Base-by-base conservation (phyloP, 2,888 invertebrate genomes). In the Hypolimnas misippus region DNA sequence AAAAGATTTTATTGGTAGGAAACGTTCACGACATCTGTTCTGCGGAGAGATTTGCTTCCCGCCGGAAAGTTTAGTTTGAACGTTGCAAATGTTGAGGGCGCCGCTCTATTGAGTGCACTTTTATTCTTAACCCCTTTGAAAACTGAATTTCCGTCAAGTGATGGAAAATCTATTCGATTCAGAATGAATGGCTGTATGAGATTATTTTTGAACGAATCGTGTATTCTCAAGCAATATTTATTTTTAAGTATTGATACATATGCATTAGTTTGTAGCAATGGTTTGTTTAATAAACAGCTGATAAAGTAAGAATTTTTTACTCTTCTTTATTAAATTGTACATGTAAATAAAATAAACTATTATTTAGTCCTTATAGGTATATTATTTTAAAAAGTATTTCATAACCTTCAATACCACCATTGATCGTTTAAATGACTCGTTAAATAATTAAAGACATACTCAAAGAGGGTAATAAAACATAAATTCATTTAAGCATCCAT, bases 1-100 rank as follows among this genome's bases (percentile, higher is more conserved):
- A 85, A 88, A 88, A 84, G 84, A 84, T 86, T 87, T 86, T 86
- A 87, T 86, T 85, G 81, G 80, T 74, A 71, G 78, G 76, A 85
- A 84, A 83, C 75, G 80, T 79, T 77, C 76, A 80, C 79, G 80
- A 83, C 86, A 84, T 85, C 85, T 87, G 86, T 82, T 86, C 79
- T 76, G 77, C 66, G 76, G 79, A 10, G 71, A 76, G 82, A 83
- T 84, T 84, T 80, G 80, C 79, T 75, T 78, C 76, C 74, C 70
- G 69, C 72, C 70, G 72, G 74, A 78, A 83, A 86, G 77, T 84
- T 84, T 79, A 78, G 78, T 83, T 83, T 77, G 77, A 81, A 33
- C 61, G 57, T 57, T 19, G 50, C 65, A 62, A 66, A 54, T 58
- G 57, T 64, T 62, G 46, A 56, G 56, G 8, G 33, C 16, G n/a